phyloP scores from a whole-genome alignment of 2,888 invertebrate species.

The Drosophila emarginata region DNA sequence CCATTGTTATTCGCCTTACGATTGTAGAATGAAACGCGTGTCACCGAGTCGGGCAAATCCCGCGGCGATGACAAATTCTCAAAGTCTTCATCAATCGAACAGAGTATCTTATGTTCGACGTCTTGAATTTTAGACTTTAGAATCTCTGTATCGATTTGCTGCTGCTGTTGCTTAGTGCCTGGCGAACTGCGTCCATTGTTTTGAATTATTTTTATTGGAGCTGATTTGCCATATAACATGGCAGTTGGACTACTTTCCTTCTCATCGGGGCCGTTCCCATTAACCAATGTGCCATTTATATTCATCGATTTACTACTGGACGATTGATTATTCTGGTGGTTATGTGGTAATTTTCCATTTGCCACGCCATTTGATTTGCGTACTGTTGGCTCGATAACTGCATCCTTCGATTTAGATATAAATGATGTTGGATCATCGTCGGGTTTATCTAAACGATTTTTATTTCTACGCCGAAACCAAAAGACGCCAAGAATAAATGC shows the following conservation, averaged over 20 bases:
- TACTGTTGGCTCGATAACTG: slow-evolving; percentile 35
- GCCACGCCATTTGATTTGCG: slow-evolving; percentile 49
- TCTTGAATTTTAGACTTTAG: slow-evolving; percentile 79
- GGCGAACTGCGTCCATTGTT: slow-evolving; percentile 84
- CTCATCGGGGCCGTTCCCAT: slow-evolving; percentile 47
- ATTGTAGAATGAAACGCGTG: slow-evolving; percentile 72
- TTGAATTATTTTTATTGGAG: slow-evolving; percentile 87
- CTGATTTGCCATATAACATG: slow-evolving; percentile 84
- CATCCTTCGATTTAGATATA: not conserved
- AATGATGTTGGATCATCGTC: slow-evolving; percentile 58
- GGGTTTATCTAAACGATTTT: slow-evolving; percentile 81
- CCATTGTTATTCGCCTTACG: slow-evolving; percentile 55
- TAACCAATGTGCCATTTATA: slow-evolving; percentile 61
- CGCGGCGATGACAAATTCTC: slow-evolving; percentile 80
- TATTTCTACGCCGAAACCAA: slow-evolving; percentile 91
- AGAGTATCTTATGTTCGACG: slow-evolving; percentile 77
- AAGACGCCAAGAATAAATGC: slow-evolving; percentile 90
- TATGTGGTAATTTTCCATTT: slow-evolving; percentile 48
- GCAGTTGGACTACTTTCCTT: slow-evolving; percentile 72
- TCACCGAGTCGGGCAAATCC: slow-evolving; percentile 81
- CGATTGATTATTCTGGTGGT: not conserved
- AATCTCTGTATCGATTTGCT: slow-evolving; percentile 87
- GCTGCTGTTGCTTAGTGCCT: slow-evolving; percentile 83
- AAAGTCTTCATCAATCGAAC: slow-evolving; percentile 79
- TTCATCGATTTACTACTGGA: slow-evolving; percentile 68